Base-by-base conservation (phyloP, 2,113 vertebrate genomes). In the Triplophysa rosa region DNA sequence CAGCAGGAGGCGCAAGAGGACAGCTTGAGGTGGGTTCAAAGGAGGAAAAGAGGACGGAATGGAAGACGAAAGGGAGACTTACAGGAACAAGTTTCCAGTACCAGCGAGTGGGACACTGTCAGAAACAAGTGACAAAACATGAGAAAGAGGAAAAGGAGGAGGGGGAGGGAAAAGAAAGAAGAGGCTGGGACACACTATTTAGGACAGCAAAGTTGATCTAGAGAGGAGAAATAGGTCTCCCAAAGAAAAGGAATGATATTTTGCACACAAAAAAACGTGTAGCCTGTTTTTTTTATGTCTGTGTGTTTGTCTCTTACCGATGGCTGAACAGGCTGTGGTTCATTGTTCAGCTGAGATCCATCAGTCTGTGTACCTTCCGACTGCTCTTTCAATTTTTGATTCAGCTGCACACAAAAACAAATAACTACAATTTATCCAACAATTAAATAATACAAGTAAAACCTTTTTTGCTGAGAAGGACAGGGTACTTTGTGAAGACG, bases 41-140 rank as follows among this genome's bases (percentile, higher is more conserved):
- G 82, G 83, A 83, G 84, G 56, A 83, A 86, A 77, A 63, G 45
- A 42, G 71, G 45, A 80, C 84, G 64, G 85, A 85, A 88, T 85
- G 83, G 87, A 89, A 85, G 86, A 89, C 86, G 86, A 40, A 56
- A 84, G 37, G 84, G 54, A 88, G 90, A 94, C 93, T 94, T 94
- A 94, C 92, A 93, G 93, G 93, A 90, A 94, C 90, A 92, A 94
- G 93, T 89, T 94, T 94, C 93, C 93, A 93, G 89, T 94, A 94
- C 93, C 92, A 94, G 88, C 92, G 92, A 81, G 89, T 92, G 80
- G 92, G 90, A 91, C 93, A 94, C 92, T 94, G 92, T 89, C 80
- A 87, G 83, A 84, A 66, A 85, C 73, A 33, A 79, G 84, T 59
- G 78, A 73, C 37, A 59, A 66, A 77, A 47, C 3, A 42, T 49